phyloP scores from a whole-genome alignment of 2,888 invertebrate species.

The Ophion ventricosus region DNA sequence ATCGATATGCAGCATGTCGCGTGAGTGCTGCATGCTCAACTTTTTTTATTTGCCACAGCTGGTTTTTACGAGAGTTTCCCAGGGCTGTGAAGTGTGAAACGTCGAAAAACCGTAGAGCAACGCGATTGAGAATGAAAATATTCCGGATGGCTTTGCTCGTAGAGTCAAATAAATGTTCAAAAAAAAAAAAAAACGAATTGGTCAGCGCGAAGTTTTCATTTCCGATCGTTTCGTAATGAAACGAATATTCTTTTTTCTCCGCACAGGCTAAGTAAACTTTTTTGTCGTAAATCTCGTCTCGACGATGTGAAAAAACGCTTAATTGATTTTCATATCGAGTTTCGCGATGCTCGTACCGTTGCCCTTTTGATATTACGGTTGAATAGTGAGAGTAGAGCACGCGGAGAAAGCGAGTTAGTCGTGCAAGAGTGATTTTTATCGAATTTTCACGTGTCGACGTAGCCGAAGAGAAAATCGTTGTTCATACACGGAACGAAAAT shows the following conservation, averaged over 20 bases:
- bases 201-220: slow-evolving; percentile 26
- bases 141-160: no score
- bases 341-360: slow-evolving; percentile 15
- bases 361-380: slow-evolving; percentile 37
- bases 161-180: background rate
- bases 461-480: slow-evolving; percentile 10
- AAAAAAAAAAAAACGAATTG: slow-evolving; percentile 17
- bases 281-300: background rate
- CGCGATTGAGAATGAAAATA: background rate
- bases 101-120: background rate
- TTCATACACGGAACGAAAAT: background rate
- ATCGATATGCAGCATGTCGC: no score
- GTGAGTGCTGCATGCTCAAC: no score
- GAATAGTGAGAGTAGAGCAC: slow-evolving; percentile 4
- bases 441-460: slow-evolving; percentile 56
- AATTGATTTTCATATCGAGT: slow-evolving; percentile 45
- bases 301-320: slow-evolving; percentile 13
- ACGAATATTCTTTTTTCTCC: background rate
- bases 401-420: slow-evolving; percentile 40
- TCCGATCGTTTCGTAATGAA: slow-evolving; percentile 41
- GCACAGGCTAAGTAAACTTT: background rate
- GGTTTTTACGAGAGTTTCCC: background rate
- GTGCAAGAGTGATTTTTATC: slow-evolving; percentile 61
- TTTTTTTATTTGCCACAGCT: no score
- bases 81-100: background rate